These are phyloP conservation scores for Tiliacea aurago DNA, from an alignment of 2,888 invertebrate genomes.

Conservation along the genomic window DNA sequence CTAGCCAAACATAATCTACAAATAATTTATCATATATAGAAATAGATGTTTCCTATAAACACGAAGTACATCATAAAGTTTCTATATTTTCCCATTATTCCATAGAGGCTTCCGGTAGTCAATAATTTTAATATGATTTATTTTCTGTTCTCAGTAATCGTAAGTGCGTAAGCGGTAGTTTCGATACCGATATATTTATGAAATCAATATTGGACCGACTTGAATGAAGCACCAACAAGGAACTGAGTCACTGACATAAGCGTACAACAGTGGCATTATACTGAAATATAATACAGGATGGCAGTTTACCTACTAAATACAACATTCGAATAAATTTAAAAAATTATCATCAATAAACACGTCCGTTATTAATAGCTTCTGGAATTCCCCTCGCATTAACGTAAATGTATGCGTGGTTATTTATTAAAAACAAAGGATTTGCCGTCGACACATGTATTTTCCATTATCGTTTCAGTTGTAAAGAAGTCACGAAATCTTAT, in stretches of 20 bases:
- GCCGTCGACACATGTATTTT: slow-evolving; percentile 11
- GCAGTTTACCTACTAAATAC: slow-evolving; percentile 17
- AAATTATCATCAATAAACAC: not conserved
- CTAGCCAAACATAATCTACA: not conserved
- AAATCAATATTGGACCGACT: slow-evolving; percentile 61
- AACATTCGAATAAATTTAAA: slow-evolving; percentile 22
- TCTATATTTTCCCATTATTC: slow-evolving; percentile 36
- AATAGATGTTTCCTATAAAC: slow-evolving; percentile 45
- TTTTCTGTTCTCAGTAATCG: slow-evolving; percentile 57
- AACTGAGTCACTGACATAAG: slow-evolving; percentile 73
- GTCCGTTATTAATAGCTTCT: slow-evolving; percentile 2
- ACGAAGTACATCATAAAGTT: slow-evolving; percentile 31
- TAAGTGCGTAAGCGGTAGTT: slow-evolving; percentile 58
- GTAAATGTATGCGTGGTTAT: slow-evolving; percentile 23
- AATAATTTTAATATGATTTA: slow-evolving; percentile 61
- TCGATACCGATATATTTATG: slow-evolving; percentile 54
- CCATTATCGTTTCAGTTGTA: slow-evolving; percentile 16
- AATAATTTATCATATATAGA: slow-evolving; percentile 21
- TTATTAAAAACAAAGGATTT: slow-evolving; percentile 44
- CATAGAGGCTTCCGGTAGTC: slow-evolving; percentile 44
- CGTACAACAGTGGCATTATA: slow-evolving; percentile 59
- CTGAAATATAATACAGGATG: slow-evolving; percentile 64
- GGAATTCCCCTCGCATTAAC: slow-evolving; percentile 4
- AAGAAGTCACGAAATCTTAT: slow-evolving; percentile 19
- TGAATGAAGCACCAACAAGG: slow-evolving; percentile 64